Conservation (phyloP, 2,888 invertebrate species). For the Drosophila melanosoma region DNA sequence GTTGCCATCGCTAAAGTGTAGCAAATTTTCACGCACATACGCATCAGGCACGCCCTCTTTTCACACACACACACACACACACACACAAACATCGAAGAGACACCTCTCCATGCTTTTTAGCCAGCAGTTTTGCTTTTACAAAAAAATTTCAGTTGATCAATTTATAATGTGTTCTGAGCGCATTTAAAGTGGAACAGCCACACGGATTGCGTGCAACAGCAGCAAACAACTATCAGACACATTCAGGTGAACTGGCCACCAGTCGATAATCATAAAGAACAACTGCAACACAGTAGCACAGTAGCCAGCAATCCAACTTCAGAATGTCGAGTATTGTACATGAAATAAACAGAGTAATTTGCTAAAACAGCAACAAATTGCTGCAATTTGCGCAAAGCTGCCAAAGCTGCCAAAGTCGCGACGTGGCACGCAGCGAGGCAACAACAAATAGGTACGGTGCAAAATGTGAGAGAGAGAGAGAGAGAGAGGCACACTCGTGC, state of each 20-base stretch:
- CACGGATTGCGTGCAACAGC: constrained; percentile 53
- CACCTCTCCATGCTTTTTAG: neutral
- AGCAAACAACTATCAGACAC: constrained; percentile 46
- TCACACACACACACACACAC: neutral
- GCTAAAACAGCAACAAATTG: constrained; percentile 81
- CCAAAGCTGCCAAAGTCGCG: constrained; percentile 69
- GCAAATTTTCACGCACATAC: constrained; percentile 75
- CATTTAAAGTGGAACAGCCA: constrained; percentile 53
- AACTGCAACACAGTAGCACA: constrained; percentile 53
- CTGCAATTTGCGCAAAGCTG: constrained; percentile 77
- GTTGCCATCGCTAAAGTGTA: constrained; percentile 75
- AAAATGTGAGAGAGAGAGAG: neutral
- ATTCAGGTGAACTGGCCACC: constrained; percentile 53
- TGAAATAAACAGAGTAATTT: constrained; percentile 82
- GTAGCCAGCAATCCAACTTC: constrained; percentile 33
- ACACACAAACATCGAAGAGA: neutral
- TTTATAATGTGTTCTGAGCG: constrained; percentile 67
- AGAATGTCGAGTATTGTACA: constrained; percentile 41
- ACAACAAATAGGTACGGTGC: constrained; percentile 5
- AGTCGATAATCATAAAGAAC: constrained; percentile 77
- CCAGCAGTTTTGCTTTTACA: constrained; percentile 46
- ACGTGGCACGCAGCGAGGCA: constrained; percentile 48
- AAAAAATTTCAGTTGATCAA: constrained; percentile 71
- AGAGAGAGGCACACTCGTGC: constrained; percentile 26
- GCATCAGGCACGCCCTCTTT: constrained; percentile 30